Evolutionary conservation across 2,888 invertebrate species (phyloP).

Genomic region (Nomada fucata): DNA sequence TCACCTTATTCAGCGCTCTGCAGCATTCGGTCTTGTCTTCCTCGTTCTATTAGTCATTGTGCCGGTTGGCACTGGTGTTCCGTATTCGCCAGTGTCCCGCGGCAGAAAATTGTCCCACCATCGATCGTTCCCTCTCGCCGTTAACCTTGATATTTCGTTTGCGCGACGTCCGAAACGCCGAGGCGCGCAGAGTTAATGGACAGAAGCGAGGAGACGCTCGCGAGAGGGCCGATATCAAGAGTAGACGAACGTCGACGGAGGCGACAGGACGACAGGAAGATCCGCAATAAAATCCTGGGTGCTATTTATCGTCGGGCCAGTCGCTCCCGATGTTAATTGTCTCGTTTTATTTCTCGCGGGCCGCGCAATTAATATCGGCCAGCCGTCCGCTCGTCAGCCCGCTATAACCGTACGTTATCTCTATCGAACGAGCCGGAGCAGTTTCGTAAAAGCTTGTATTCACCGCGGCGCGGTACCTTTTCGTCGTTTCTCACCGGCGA

Average conservation of each 20-base stretch:
- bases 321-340: conserved; percentile 40
- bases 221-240: conserved; percentile 42
- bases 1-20: neutral
- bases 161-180: conserved; percentile 10
- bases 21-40: neutral
- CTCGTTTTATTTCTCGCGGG: conserved; percentile 28
- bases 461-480: too few relatives aligned
- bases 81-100: too few relatives aligned
- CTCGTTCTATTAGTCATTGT: neutral
- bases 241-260: conserved; percentile 47
- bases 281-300: conserved; percentile 55
- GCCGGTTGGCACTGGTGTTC: neutral
- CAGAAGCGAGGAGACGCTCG: conserved; percentile 33
- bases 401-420: conserved; percentile 19
- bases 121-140: conserved; percentile 10
- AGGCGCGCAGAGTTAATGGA: conserved; percentile 55
- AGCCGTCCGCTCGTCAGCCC: conserved; percentile 11
- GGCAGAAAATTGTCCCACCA: neutral
- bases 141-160: conserved; percentile 31
- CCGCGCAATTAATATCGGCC: conserved; percentile 45
- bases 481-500: too few relatives aligned
- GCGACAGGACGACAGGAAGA: conserved; percentile 43
- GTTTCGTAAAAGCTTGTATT: too few relatives aligned
- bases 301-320: conserved; percentile 53
- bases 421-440: too few relatives aligned